Conservation (phyloP, 2,888 invertebrate species). For the Tiliacea aurago region DNA sequence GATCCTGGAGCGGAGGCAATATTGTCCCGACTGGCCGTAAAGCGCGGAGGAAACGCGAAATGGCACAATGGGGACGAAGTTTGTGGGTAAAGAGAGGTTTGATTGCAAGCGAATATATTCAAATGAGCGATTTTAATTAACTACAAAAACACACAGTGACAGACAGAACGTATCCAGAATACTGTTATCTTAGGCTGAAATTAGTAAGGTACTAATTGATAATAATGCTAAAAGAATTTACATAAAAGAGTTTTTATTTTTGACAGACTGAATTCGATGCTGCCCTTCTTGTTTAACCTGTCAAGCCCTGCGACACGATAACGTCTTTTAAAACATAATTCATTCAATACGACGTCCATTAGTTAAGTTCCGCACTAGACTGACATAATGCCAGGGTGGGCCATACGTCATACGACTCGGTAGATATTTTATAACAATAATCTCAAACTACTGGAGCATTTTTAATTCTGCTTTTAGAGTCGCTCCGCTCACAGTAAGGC, state of each 20-base stretch:
- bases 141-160: background rate
- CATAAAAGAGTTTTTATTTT: background rate
- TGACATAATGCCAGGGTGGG: no score
- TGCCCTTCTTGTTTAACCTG: background rate
- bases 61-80: conserved; percentile 55
- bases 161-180: background rate
- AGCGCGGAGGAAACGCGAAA: conserved; percentile 59
- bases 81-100: conserved; percentile 23
- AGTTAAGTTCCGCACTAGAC: background rate
- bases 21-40: conserved; percentile 69
- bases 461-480: background rate
- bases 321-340: background rate
- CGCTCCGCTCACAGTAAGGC: conserved; percentile 17
- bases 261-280: background rate
- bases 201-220: background rate
- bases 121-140: conserved; percentile 9
- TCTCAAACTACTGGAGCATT: background rate
- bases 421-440: background rate
- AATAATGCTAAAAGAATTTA: background rate
- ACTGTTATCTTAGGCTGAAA: background rate
- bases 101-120: conserved; percentile 25
- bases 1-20: conserved; percentile 64
- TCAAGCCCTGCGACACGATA: no score
- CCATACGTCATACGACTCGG: no score
- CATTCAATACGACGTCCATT: background rate